A percentile compares a stretch with the other conserved stretches of the same genome.
Evolutionary conservation across 2,113 vertebrate genomes (phyloP).

Genomic region (Scomber japonicus): DNA sequence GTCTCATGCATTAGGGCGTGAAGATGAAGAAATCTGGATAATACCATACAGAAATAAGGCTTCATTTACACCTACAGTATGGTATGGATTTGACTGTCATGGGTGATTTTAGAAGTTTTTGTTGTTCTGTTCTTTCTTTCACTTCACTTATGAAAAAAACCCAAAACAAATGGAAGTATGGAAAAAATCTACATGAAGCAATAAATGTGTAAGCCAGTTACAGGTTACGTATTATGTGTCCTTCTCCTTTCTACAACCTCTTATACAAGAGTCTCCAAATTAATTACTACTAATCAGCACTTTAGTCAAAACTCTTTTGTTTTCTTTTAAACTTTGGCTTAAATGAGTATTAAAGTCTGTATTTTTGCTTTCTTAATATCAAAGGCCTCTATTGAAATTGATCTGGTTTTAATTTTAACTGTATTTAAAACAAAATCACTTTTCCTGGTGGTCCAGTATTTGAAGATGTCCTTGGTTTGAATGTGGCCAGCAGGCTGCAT

Average conservation of each 20-base stretch:
- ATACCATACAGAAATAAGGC: constrained; percentile 1
- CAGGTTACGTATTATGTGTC: too few species aligned
- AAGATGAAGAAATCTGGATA: constrained; percentile 32
- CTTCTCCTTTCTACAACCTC: too few species aligned
- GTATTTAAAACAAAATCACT: neutral
- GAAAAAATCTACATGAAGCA: neutral
- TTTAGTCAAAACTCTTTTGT: neutral
- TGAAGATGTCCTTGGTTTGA: constrained; percentile 8
- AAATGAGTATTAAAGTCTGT: neutral
- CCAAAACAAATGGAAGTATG: neutral
- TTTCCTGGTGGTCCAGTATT: neutral
- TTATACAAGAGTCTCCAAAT: neutral
- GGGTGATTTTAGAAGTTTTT: too few species aligned
- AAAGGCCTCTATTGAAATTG: neutral
- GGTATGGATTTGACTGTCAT: neutral
- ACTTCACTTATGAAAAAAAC: too few species aligned
- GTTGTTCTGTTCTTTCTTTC: too few species aligned
- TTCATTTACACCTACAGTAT: neutral
- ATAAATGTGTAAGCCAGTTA: too few species aligned
- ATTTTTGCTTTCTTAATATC: neutral
- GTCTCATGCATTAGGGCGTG: constrained; percentile 17
- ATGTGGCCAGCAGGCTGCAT: neutral
- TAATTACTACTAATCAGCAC: neutral
- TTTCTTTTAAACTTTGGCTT: neutral
- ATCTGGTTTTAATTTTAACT: neutral